These are phyloP conservation scores for Heteropelma amictum DNA, from an alignment of 2,888 invertebrate species.

Conservation along the genomic window DNA sequence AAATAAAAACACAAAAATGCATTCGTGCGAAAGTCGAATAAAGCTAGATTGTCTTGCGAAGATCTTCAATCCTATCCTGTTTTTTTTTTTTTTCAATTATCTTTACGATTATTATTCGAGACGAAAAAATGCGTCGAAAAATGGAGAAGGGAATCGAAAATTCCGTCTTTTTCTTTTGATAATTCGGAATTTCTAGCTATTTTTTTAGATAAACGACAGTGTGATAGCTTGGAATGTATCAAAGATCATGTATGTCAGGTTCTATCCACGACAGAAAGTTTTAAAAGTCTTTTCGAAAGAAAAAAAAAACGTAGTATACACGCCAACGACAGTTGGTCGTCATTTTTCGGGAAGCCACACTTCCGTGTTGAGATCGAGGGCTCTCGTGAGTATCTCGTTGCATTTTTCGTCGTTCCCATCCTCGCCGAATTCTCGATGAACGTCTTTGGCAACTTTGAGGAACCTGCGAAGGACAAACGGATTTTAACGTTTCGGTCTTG, in stretches of 20 bases:
- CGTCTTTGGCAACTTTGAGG: conserved; percentile 79
- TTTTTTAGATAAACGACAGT: too few species aligned
- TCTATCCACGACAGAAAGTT: too few species aligned
- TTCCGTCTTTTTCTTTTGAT: neutral
- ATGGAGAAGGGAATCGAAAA: neutral
- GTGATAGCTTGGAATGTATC: too few species aligned
- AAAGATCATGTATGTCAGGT: too few species aligned
- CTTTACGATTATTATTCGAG: neutral
- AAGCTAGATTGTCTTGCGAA: conserved; percentile 62
- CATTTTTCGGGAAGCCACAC: conserved; percentile 80
- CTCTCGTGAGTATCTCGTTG: conserved; percentile 77
- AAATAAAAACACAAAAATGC: conserved; percentile 19
- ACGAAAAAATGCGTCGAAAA: neutral
- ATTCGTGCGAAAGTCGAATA: conserved; percentile 43
- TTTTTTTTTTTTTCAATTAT: neutral
- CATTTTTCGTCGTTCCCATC: conserved; percentile 79
- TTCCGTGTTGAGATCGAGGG: conserved; percentile 78
- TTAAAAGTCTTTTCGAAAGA: too few species aligned
- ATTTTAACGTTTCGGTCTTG: neutral
- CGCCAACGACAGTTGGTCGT: conserved; percentile 44
- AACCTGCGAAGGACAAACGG: conserved; percentile 71
- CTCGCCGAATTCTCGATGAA: conserved; percentile 78
- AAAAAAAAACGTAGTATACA: conserved; percentile 10
- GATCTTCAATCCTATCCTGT: conserved; percentile 1
- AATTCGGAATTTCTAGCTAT: too few species aligned